Evolutionary conservation across 2,113 vertebrate species (phyloP), one percentile per base, ranked within the genome.

Genomic region (Dromaius novaehollandiae): DNA sequence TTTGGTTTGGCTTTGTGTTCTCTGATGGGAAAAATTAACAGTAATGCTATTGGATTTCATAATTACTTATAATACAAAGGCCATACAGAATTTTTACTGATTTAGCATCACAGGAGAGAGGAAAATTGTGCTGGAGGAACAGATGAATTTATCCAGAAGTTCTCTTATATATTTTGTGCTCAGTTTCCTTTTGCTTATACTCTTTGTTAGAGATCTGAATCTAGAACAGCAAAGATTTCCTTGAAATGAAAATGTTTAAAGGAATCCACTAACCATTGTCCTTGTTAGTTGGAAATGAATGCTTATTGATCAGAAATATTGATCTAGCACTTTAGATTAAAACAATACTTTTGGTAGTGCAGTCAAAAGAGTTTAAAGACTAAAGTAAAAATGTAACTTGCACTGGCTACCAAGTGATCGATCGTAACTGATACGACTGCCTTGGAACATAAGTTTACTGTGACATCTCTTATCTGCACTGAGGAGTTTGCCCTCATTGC

Each of bases 381-480:
- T 96, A 93, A 97, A 97, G 97, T 98, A 97, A 98, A 98, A 98
- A 95, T 98, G 96, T 98, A 97, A 98, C 97, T 98, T 97, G 89
- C 87, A 96, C 96, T 95, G 96, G 98, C 98, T 98, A 98, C 97
- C 96, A 96, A 98, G 97, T 98, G 98, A 98, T 98, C 98, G 98
- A 99, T 99, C 94, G 97, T 96, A 97, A 97, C 97, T 97, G 98
- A 98, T 98, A 98, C 96, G 96, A 74, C 91, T 96, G 96, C 98
- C 95, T 96, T 92, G 91, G 95, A 98, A 98, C 98, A 98, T 98
- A 98, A 98, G 98, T 98, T 97, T 98, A 94, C 94, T 88, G 88
- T 96, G 97, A 98, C 98, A 98, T 98, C 97, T 98, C 98, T 98
- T 99, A 98, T 98, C 98, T 98, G 95, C 97, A 97, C 98, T 97